Evolutionary conservation across 1,140 invertebrate species (phyloP).

Genomic region (Drosophila pallidifrons): DNA sequence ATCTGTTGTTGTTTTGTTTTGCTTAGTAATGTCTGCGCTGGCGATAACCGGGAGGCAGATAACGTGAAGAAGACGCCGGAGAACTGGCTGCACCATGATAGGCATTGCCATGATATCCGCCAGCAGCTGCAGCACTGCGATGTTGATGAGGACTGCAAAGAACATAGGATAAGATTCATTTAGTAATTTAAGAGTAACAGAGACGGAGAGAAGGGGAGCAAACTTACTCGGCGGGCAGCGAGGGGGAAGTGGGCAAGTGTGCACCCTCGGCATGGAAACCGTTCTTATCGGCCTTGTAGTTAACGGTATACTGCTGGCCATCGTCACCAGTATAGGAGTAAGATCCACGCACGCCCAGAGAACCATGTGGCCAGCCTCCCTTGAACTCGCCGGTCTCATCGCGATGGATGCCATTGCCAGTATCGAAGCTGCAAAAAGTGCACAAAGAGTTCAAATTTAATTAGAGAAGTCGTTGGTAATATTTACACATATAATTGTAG

Average conservation of each 20-base stretch:
- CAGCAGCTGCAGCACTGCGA: constrained; percentile 24
- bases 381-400: constrained; percentile 86
- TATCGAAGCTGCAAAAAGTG: constrained; percentile 85
- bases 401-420: constrained; percentile 87
- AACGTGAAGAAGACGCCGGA: constrained; percentile 50
- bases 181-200: too few relatives aligned
- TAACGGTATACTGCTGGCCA: constrained; percentile 88
- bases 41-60: constrained; percentile 67
- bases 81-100: constrained; percentile 54
- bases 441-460: too few relatives aligned
- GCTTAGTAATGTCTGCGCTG: constrained; percentile 67
- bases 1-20: too few relatives aligned
- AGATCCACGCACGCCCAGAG: constrained; percentile 87
- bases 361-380: constrained; percentile 85
- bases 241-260: constrained; percentile 91
- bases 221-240: constrained; percentile 86
- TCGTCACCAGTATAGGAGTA: constrained; percentile 88
- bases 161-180: too few relatives aligned
- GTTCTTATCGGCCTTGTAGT: constrained; percentile 89
- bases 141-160: constrained; percentile 45
- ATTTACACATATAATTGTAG: too few relatives aligned
- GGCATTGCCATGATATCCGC: constrained; percentile 52
- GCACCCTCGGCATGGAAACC: constrained; percentile 89
- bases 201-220: too few relatives aligned
- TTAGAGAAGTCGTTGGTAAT: too few relatives aligned